Evolutionary conservation across 2,888 invertebrate genomes (phyloP), one percentile per base, ranked within the genome.

Genomic region (Hyles lineata): DNA sequence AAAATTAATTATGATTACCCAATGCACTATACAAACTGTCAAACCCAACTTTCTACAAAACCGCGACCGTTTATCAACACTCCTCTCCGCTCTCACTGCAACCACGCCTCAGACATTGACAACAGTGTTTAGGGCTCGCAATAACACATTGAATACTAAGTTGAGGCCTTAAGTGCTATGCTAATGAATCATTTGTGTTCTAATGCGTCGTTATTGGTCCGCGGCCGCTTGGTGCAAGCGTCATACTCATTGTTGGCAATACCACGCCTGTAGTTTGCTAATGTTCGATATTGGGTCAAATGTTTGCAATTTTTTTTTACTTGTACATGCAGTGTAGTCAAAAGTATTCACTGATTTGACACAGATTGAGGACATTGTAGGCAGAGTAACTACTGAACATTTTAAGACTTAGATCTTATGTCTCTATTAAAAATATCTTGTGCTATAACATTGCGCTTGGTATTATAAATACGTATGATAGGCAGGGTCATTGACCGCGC

Each of bases 71-170:
- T 70, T 58, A n/a, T n/a, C 55, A n/a, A 17, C 7, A 11, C 19
- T 19, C 43, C 7, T 55, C 15, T 0, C 11, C 76, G 78, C 79
- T 76, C 23, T 9, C 76, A 63, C 23, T 76, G n/a, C 1, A 6
- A 74, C 80, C 76, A 19, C 43, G 50, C 75, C 71, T 50, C 35
- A 25, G n/a, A 15, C 29, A 70, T 76, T 78, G 70, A 76, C 79
- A 77, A 74, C 61, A 35, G 60, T 60, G 69, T 60, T 74, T 72
- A 71, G 71, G 63, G 70, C 55, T 67, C 23, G 58, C 72, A 71
- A 60, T 55, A 70, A 72, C 73, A 72, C 69, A 78, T 83, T 78
- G 83, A 83, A 83, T 84, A 83, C 84, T 83, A 83, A 83, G 77
- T 79, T 32, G 76, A 73, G 55, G 75, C 70, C 79, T 78, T 82